phyloP scores from a whole-genome alignment of 2,797 vertebrate genomes.

The Etheostoma perlongum region DNA sequence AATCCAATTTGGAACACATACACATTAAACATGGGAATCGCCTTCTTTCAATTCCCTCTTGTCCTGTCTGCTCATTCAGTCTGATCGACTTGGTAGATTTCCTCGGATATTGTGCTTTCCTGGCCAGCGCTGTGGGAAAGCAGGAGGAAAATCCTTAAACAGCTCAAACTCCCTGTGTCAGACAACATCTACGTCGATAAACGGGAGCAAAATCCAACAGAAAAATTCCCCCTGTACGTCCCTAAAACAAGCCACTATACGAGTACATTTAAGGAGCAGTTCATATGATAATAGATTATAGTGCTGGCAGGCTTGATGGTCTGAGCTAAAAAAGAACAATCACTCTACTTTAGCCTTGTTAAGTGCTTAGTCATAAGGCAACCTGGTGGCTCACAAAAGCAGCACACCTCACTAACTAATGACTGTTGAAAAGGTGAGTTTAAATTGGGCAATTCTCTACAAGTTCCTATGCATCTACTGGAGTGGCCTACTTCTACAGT shows the following conservation, averaged over 20 bases:
- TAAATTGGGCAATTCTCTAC: constrained; percentile 17
- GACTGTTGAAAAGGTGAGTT: constrained; percentile 21
- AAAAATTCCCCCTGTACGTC: constrained; percentile 20
- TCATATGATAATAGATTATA: constrained; percentile 15
- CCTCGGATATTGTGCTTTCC: constrained; percentile 24
- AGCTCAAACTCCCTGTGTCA: constrained; percentile 33
- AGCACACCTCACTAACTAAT: constrained; percentile 13
- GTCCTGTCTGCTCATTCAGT: constrained; percentile 35
- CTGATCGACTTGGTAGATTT: constrained; percentile 39
- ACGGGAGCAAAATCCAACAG: constrained; percentile 4
- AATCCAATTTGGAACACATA: constrained; percentile 57
- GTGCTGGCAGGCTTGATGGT: constrained; percentile 8
- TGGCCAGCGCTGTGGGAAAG: constrained; percentile 32
- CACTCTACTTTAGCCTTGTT: neutral
- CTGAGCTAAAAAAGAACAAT: constrained; percentile 2
- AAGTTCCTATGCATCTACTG: constrained; percentile 31
- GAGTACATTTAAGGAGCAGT: constrained; percentile 10
- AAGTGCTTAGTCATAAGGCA: neutral
- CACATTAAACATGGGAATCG: constrained; percentile 13
- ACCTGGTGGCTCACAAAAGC: neutral
- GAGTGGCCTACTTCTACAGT: constrained; percentile 38
- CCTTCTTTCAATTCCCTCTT: constrained; percentile 30
- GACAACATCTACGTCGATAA: constrained; percentile 19
- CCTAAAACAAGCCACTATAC: constrained; percentile 14
- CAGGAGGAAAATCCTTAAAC: constrained; percentile 33